Conservation (phyloP, 2,113 vertebrate genomes). For the Nothocercus julius region DNA sequence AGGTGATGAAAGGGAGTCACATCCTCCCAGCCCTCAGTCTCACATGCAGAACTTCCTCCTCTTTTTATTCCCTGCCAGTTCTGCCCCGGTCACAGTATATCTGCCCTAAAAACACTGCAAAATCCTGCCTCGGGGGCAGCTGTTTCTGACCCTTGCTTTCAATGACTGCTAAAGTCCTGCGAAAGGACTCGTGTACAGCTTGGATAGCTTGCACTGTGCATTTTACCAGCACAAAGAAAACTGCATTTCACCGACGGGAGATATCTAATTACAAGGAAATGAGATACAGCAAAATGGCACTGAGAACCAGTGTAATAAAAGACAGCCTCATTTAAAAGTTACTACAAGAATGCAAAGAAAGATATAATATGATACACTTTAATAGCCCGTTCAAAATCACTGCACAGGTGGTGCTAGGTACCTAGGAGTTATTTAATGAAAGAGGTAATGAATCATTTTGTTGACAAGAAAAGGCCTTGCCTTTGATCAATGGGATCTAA, state of each 20-base stretch:
- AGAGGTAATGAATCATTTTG: slow-evolving; percentile 32
- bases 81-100: neutral
- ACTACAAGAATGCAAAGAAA: slow-evolving; percentile 21
- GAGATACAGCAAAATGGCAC: slow-evolving; percentile 26
- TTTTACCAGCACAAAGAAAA: slow-evolving; percentile 64
- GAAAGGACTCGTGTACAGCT: neutral
- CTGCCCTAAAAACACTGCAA: neutral
- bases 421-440: neutral
- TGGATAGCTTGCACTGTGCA: neutral
- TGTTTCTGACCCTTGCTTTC: slow-evolving; percentile 36
- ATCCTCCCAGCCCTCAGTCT: neutral
- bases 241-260: slow-evolving; percentile 40
- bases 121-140: neutral
- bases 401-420: neutral
- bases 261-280: slow-evolving; percentile 52
- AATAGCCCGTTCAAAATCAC: slow-evolving; percentile 21
- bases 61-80: slow-evolving; percentile 7
- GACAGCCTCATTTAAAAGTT: slow-evolving; percentile 64
- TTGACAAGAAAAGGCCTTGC: slow-evolving; percentile 8
- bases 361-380: neutral
- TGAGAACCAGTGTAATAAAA: slow-evolving; percentile 33
- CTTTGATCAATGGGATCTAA: neutral
- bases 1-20: neutral
- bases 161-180: slow-evolving; percentile 3
- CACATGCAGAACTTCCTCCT: neutral